phyloP scores from a whole-genome alignment of 2,113 vertebrate genomes.

The Gavialis gangeticus region DNA sequence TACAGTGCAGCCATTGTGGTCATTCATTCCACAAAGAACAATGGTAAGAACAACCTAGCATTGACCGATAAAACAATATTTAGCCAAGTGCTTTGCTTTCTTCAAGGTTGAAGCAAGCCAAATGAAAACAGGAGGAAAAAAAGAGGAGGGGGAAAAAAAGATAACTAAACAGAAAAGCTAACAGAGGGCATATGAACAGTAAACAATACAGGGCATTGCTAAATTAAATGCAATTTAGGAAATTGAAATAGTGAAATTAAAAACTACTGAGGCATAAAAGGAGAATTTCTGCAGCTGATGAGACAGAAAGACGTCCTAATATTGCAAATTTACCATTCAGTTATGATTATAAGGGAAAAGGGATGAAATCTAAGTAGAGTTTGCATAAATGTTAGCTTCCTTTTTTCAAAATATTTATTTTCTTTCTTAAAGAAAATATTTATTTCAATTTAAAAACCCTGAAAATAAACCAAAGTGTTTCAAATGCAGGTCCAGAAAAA shows the following conservation, averaged over 20 bases:
- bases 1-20: neutral
- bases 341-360: constrained; percentile 6
- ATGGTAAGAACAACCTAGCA: neutral
- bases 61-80: neutral
- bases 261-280: constrained; percentile 75
- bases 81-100: neutral
- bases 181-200: constrained; percentile 34
- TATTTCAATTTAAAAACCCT: no score
- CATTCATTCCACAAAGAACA: neutral
- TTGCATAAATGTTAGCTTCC: neutral
- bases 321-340: neutral
- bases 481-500: no score
- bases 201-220: constrained; percentile 51
- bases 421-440: no score
- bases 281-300: constrained; percentile 56
- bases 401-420: no score
- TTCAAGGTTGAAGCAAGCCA: neutral
- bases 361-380: neutral
- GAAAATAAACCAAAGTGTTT: no score
- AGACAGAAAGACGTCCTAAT: constrained; percentile 53
- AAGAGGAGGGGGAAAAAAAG: neutral
- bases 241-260: constrained; percentile 76
- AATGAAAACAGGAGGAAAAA: constrained; percentile 23
- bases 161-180: constrained; percentile 45
- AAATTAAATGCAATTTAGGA: constrained; percentile 74